Evolutionary conservation across 1,140 invertebrate species (phyloP), one percentile per base, ranked within the genome.

Genomic region (Zaprionus tsacasi): DNA sequence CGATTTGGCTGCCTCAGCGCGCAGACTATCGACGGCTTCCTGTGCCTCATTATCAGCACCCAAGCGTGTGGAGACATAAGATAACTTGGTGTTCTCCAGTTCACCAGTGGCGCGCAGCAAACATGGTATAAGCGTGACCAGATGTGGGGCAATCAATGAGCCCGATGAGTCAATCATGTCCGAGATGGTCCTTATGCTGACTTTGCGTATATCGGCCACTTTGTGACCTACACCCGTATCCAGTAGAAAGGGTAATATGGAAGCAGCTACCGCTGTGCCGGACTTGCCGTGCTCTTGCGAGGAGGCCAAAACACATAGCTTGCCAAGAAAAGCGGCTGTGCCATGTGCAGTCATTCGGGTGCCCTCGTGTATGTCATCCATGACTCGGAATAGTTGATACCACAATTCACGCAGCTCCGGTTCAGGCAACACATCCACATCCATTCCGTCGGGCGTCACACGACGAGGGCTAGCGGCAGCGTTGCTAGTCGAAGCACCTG

Each of bases 351-450:
- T 95, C 73, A 95, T 93, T 66, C 98, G 93, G 0, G 98, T 98
- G 25, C 95, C 96, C 91, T 98, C 97, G 91, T 99, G 98, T 82
- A 98, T 97, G 93, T 99, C 98, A 93, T 99, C 98, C 95, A 98
- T 96, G 0, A 99, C 97, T 36, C 97, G 93, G 86, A 99, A 97
- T 36, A 98, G 93, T 89, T 96, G 96, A 11, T 94, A 94, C 97
- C 97, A 98, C 3, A 99, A 93, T 78, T 96, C 95, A 0, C 95
- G 94, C 58, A 98, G 70, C 76, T 94, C 93, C 3, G 93, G 90
- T 54, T 93, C 92, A 0, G 92, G 91, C 13, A 91, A 70, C 40
- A 92, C 85, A 57, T 91, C 90, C 38, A 73, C 79, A 2, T 89
- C 78, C 86, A 90, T 85, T 13, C 43, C 50, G 0, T 78, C 52